These are phyloP conservation scores for Masnerella sp. DNA, from an alignment of 2,888 invertebrate species.

Conservation along the genomic window DNA sequence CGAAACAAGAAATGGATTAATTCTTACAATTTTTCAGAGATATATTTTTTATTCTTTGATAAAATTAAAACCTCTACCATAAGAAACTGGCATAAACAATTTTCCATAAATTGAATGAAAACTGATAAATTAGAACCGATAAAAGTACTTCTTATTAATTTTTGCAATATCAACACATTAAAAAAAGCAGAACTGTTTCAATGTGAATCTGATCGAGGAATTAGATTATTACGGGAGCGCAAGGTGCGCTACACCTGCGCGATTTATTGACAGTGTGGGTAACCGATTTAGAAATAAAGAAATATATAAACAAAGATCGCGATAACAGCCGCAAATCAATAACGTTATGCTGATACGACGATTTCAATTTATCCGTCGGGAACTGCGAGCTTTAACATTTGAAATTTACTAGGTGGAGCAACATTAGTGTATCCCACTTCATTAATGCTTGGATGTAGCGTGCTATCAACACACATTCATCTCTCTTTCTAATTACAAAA, in stretches of 20 bases:
- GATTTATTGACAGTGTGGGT: conserved; percentile 15
- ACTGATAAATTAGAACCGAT: no score
- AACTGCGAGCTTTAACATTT: conserved; percentile 44
- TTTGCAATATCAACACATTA: no score
- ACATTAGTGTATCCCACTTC: conserved; percentile 37
- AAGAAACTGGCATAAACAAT: no score
- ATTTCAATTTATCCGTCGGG: conserved; percentile 23
- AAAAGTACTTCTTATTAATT: no score
- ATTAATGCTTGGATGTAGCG: conserved; percentile 43
- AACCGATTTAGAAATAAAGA: conserved; percentile 22
- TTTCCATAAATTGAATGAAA: no score
- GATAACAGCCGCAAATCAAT: conserved; percentile 43
- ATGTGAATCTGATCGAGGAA: conserved; percentile 5
- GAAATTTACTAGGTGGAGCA: conserved; percentile 39
- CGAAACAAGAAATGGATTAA: no score
- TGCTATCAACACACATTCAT: conserved; percentile 49
- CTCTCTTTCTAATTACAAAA: conserved; percentile 53
- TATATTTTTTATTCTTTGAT: no score
- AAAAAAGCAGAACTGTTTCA: no score
- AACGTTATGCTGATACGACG: conserved; percentile 37
- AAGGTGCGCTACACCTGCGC: conserved; percentile 4
- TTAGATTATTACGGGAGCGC: conserved; percentile 9
- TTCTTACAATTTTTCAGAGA: no score
- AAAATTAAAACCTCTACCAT: no score
- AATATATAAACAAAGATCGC: conserved; percentile 40